These are phyloP conservation scores for Deroplatys truncata DNA, from an alignment of 2,888 invertebrate species.

Conservation along the genomic window DNA sequence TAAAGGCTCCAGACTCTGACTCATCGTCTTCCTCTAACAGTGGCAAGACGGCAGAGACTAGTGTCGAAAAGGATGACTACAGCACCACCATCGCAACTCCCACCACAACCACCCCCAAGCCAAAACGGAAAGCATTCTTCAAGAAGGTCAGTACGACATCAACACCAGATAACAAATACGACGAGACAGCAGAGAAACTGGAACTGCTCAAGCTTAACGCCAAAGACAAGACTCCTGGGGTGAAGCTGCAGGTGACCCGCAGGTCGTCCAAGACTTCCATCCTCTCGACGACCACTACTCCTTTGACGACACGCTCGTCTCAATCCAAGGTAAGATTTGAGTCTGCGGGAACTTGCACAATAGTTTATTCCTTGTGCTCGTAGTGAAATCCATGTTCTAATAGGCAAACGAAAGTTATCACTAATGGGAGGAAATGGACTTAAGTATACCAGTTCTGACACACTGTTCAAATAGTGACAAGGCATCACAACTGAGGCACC, in stretches of 20 bases:
- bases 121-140: constrained; percentile 22
- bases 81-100: neutral
- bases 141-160: constrained; percentile 18
- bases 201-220: neutral
- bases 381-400: too few relatives aligned
- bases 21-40: neutral
- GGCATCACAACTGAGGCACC: too few relatives aligned
- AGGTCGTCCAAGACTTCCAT: constrained; percentile 8
- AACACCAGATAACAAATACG: constrained; percentile 13
- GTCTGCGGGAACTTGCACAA: neutral
- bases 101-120: neutral
- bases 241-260: constrained; percentile 7
- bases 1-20: neutral
- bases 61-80: neutral
- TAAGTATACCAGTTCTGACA: too few relatives aligned
- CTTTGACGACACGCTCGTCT: neutral
- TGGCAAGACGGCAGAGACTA: neutral
- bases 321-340: neutral
- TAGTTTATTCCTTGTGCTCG: neutral
- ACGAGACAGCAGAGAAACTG: constrained; percentile 1
- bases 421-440: too few relatives aligned
- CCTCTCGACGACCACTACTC: neutral
- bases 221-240: constrained; percentile 5
- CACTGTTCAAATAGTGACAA: too few relatives aligned
- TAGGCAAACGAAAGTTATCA: too few relatives aligned